Evolutionary conservation across 2,888 invertebrate species (phyloP).

Genomic region (Aporophyla lueneburgensis): DNA sequence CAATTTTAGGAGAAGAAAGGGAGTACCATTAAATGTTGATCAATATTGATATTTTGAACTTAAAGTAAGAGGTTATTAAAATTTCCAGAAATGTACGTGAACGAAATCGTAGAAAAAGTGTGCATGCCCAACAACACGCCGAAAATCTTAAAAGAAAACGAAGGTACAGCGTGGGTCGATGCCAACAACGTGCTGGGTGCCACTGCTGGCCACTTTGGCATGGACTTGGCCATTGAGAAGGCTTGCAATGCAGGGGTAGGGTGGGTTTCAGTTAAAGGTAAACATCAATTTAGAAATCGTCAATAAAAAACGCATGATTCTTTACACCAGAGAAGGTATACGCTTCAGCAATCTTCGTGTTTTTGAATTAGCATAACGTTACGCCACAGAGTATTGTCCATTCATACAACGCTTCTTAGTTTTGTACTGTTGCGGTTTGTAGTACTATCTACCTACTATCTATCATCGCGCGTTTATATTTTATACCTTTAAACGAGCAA

Average conservation of each 20-base stretch:
- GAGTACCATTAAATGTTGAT: no score
- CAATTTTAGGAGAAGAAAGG: no score
- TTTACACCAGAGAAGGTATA: no score
- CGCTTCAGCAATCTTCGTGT: no score
- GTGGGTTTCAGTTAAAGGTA: conserved; percentile 95
- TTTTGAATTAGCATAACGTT: no score
- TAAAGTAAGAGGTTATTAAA: not conserved
- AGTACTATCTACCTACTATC: not conserved
- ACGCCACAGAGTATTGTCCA: no score
- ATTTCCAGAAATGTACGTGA: conserved; percentile 94
- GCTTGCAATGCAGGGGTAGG: conserved; percentile 95
- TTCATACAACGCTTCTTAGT: no score
- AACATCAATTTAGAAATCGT: not conserved
- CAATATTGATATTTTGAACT: no score
- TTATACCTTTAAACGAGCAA: not conserved
- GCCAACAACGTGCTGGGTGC: conserved; percentile 95
- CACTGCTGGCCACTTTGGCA: conserved; percentile 94
- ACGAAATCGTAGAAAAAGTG: conserved; percentile 92
- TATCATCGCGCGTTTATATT: not conserved
- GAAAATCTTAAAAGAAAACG: conserved; percentile 92
- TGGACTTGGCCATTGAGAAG: conserved; percentile 95
- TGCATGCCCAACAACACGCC: conserved; percentile 93
- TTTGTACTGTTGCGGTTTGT: no score
- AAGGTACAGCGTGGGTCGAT: conserved; percentile 94
- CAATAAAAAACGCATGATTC: not conserved